phyloP scores from a whole-genome alignment of 2,797 vertebrate genomes.

The Pangasius mekongensis region DNA sequence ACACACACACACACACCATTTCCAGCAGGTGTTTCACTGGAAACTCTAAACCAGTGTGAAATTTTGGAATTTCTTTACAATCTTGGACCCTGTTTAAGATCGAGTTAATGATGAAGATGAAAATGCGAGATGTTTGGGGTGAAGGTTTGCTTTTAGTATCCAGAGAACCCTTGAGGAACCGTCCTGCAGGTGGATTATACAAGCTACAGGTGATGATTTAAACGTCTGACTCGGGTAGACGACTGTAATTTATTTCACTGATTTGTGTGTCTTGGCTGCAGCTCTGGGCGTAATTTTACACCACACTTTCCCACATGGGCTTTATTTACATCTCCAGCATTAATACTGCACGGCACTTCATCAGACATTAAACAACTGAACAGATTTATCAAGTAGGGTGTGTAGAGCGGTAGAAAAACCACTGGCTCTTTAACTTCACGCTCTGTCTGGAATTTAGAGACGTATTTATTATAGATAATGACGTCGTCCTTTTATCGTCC shows the following conservation, averaged over 20 bases:
- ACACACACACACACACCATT: not conserved
- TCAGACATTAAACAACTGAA: not conserved
- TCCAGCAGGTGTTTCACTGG: not conserved
- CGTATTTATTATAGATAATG: not conserved
- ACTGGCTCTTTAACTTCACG: not conserved
- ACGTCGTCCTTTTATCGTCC: no score
- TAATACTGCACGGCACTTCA: not conserved
- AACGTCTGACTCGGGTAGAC: not conserved
- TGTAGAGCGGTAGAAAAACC: not conserved
- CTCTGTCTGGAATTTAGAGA: not conserved
- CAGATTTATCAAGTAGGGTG: not conserved
- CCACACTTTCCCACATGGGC: not conserved
- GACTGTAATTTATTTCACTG: not conserved
- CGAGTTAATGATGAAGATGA: not conserved
- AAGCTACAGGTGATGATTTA: not conserved
- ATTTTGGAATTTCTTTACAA: not conserved
- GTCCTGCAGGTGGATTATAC: not conserved
- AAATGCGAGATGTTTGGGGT: not conserved
- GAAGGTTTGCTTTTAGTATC: not conserved
- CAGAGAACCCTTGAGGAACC: not conserved
- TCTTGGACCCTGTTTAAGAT: not conserved
- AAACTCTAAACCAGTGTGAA: not conserved
- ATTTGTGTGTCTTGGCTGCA: not conserved
- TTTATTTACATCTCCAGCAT: not conserved
- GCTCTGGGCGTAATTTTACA: not conserved